Conservation (phyloP, 2,113 vertebrate genomes). For the Elachura formosa region DNA sequence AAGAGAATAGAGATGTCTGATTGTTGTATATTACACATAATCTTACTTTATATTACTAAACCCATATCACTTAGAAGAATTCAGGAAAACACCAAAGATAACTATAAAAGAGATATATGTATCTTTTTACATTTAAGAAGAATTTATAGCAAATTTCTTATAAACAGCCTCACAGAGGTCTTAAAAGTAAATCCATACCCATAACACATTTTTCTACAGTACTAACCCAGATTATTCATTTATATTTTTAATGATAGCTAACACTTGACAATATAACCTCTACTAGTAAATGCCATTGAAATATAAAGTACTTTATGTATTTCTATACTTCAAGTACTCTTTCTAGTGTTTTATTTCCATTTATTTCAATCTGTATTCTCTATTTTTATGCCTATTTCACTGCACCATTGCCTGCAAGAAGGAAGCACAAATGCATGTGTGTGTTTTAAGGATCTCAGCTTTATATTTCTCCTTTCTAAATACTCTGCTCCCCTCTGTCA, state of each 20-base stretch:
- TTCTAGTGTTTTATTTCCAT: conserved; percentile 11
- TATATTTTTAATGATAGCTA: conserved; percentile 40
- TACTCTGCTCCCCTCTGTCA: conserved; percentile 1
- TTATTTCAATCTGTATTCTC: neutral
- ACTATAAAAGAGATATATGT: neutral
- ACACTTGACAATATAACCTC: conserved; percentile 6
- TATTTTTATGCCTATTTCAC: neutral
- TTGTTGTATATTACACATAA: conserved; percentile 65
- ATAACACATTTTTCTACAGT: conserved; percentile 7
- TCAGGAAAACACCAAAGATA: conserved; percentile 24
- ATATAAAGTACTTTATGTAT: neutral
- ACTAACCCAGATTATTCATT: conserved; percentile 3
- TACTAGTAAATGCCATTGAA: neutral
- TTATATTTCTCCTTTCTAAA: conserved; percentile 35
- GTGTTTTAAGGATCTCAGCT: neutral
- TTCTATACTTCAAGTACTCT: neutral
- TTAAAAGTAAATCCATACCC: conserved; percentile 21
- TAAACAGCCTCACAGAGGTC: neutral
- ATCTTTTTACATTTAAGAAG: neutral
- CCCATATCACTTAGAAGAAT: conserved; percentile 41
- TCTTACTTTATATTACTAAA: conserved; percentile 66
- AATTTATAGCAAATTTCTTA: neutral
- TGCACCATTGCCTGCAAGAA: neutral
- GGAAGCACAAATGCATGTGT: neutral
- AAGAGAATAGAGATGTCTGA: conserved; percentile 62